Conservation (phyloP, 2,888 invertebrate species). For the Acleris holmiana region DNA sequence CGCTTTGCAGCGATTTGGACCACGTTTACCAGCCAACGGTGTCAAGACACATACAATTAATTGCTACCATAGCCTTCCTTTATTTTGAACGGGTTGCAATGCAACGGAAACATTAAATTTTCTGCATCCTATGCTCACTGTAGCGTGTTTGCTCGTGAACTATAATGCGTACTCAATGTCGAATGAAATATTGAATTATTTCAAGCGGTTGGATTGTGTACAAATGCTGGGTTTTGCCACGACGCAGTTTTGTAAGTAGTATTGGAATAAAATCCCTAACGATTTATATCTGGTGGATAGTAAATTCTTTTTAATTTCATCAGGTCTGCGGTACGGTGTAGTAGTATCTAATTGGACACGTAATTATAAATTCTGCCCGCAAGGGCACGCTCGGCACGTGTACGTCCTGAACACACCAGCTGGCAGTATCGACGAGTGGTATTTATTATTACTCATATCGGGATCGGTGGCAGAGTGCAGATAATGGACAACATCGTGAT, state of each 20-base stretch:
- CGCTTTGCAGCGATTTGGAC: too few relatives aligned
- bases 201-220: not conserved
- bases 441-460: not conserved
- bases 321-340: too few relatives aligned
- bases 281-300: too few relatives aligned
- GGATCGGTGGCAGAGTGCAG: slow-evolving; percentile 3
- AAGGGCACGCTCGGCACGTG: too few relatives aligned
- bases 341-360: too few relatives aligned
- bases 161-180: not conserved
- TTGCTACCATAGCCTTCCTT: not conserved
- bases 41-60: slow-evolving; percentile 10
- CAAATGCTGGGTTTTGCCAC: slow-evolving; percentile 1
- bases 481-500: slow-evolving; percentile 4
- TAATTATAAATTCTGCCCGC: too few relatives aligned
- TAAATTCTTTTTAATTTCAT: too few relatives aligned
- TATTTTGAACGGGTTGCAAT: not conserved
- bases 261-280: too few relatives aligned
- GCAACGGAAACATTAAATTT: slow-evolving; percentile 5
- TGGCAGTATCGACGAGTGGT: not conserved
- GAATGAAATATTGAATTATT: slow-evolving; percentile 5
- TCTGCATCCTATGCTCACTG: not conserved
- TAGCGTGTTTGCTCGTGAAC: slow-evolving; percentile 9
- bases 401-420: too few relatives aligned
- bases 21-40: not conserved
- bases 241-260: not conserved